Conservation (phyloP, 2,888 invertebrate species). For the Dermolepida albohirtum region DNA sequence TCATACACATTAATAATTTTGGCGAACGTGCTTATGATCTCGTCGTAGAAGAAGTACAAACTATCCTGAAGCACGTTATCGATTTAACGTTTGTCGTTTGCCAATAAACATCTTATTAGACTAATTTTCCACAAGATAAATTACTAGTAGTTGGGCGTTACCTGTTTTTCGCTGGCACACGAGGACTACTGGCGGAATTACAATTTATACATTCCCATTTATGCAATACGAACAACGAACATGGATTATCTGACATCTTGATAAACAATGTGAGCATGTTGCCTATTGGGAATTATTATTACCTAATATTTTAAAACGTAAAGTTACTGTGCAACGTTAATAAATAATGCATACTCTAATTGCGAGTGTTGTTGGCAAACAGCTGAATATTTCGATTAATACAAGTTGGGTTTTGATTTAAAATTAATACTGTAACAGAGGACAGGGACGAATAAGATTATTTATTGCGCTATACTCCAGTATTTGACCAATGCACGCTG, state of each 20-base stretch:
- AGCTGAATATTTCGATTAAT: constrained; percentile 2
- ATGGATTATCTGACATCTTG: constrained; percentile 18
- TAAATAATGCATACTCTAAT: background rate
- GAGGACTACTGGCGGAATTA: constrained; percentile 9
- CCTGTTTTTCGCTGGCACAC: constrained; percentile 33
- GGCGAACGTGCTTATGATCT: too few species aligned
- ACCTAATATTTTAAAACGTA: constrained; percentile 2
- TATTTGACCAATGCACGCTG: too few species aligned
- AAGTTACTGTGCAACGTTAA: background rate
- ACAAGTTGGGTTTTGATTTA: background rate
- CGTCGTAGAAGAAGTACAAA: too few species aligned
- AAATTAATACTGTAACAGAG: too few species aligned
- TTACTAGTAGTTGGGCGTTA: constrained; percentile 20
- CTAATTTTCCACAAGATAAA: constrained; percentile 36
- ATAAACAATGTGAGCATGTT: constrained; percentile 18
- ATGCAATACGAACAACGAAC: constrained; percentile 17
- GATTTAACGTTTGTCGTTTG: constrained; percentile 32
- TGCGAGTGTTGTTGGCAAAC: background rate
- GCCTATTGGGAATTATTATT: background rate
- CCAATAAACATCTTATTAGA: constrained; percentile 38
- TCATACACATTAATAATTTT: too few species aligned
- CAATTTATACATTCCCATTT: constrained; percentile 28
- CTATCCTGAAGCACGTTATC: constrained; percentile 1
- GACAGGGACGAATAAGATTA: too few species aligned
- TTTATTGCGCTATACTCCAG: too few species aligned